phyloP scores from a whole-genome alignment of 2,888 invertebrate genomes.

The Bellardia bayeri region DNA sequence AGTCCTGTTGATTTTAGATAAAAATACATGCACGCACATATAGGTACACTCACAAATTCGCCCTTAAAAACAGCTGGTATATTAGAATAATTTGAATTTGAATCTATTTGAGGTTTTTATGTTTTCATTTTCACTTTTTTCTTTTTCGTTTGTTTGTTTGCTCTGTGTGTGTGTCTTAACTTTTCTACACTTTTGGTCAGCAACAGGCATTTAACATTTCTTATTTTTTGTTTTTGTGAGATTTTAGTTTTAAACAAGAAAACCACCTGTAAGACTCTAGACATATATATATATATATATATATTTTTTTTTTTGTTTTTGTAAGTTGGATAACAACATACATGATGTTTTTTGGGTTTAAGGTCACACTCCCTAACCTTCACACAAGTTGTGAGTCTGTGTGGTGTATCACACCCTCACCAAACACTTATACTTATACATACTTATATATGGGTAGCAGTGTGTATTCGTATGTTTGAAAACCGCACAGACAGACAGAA shows the following conservation, averaged over 20 bases:
- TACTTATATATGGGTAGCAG: background rate
- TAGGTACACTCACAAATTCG: conserved; percentile 20
- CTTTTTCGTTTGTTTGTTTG: background rate
- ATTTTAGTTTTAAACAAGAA: conserved; percentile 30
- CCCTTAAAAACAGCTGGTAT: conserved; percentile 54
- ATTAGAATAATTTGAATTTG: conserved; percentile 58
- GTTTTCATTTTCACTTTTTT: background rate
- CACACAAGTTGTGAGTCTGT: background rate
- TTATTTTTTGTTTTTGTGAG: background rate
- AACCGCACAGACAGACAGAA: background rate
- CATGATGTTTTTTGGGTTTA: background rate
- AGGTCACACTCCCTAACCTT: conserved; percentile 36
- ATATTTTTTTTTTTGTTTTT: background rate
- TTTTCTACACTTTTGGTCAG: conserved; percentile 56
- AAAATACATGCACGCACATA: conserved; percentile 58
- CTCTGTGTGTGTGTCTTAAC: background rate
- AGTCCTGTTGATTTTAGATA: conserved; percentile 63
- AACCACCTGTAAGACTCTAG: conserved; percentile 73
- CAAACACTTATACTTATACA: background rate
- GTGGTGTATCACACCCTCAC: background rate
- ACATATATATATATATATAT: background rate
- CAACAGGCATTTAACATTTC: conserved; percentile 58
- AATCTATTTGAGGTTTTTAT: conserved; percentile 30
- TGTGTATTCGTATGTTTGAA: background rate
- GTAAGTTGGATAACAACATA: conserved; percentile 35